phyloP scores from a whole-genome alignment of 2,888 invertebrate genomes.

The Drosophila eohydei region DNA sequence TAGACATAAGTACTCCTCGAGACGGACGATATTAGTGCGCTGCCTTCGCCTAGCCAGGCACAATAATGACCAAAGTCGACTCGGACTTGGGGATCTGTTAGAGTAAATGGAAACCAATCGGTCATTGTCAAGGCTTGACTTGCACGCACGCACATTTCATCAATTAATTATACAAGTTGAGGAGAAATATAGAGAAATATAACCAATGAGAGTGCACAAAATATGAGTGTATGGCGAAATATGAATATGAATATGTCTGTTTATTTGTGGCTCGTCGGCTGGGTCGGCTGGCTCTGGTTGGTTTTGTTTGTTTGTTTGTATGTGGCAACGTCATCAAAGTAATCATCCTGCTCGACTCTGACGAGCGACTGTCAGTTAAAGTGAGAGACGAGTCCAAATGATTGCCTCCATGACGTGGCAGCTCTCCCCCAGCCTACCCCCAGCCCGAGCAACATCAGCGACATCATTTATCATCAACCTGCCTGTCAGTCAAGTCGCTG shows the following conservation, averaged over 20 bases:
- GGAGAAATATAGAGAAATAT: constrained; percentile 21
- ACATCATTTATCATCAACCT: constrained; percentile 85
- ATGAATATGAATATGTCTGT: constrained; percentile 48
- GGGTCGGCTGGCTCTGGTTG: neutral
- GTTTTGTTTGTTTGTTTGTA: constrained; percentile 20
- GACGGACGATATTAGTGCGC: constrained; percentile 5
- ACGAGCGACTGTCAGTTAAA: constrained; percentile 76
- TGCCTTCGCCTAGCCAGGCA: neutral
- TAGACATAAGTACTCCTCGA: constrained; percentile 53
- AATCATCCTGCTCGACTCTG: constrained; percentile 72
- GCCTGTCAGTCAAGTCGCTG: constrained; percentile 80
- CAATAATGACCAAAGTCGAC: constrained; percentile 26
- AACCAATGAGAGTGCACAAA: constrained; percentile 69
- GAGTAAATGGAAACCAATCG: constrained; percentile 72
- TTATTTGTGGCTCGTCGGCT: constrained; percentile 5
- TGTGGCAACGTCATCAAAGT: constrained; percentile 82
- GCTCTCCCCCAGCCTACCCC: constrained; percentile 22
- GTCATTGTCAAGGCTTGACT: constrained; percentile 76
- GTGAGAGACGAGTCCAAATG: constrained; percentile 76
- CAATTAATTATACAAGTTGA: constrained; percentile 79
- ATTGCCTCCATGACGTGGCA: constrained; percentile 79
- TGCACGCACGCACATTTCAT: constrained; percentile 76
- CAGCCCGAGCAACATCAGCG: constrained; percentile 72
- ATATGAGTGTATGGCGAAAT: constrained; percentile 38
- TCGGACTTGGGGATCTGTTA: constrained; percentile 16